A percentile compares a stretch with the other conserved stretches of the same genome.
These are phyloP conservation scores for Metaphire vulgaris DNA, from an alignment of 1,140 invertebrate species.

Conservation along the genomic window DNA sequence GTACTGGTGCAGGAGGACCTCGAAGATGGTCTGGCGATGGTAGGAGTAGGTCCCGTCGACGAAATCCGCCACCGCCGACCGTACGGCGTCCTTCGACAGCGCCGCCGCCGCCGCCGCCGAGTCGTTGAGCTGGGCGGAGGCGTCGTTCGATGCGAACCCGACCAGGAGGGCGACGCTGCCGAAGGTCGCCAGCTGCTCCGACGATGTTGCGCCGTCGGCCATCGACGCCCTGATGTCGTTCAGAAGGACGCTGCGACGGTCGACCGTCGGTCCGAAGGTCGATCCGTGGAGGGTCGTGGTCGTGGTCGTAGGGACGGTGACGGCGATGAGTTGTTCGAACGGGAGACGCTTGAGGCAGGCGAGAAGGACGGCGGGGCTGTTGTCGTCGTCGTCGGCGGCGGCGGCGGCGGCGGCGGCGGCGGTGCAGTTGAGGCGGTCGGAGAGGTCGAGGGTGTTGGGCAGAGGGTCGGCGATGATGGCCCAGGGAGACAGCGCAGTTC, in stretches of 20 bases:
- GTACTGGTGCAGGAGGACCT: conserved; percentile 94
- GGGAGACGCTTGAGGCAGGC: not conserved
- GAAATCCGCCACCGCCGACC: conserved; percentile 85
- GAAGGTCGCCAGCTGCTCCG: not conserved
- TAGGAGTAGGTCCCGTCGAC: conserved; percentile 76
- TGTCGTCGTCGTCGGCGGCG: not conserved
- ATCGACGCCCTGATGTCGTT: conserved; percentile 6
- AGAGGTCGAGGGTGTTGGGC: conserved; percentile 76
- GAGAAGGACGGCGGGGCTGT: not conserved
- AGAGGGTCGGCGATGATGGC: conserved; percentile 79
- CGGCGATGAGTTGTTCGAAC: not conserved
- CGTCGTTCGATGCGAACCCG: conserved; percentile 12
- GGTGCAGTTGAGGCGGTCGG: conserved; percentile 56
- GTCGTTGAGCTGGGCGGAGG: conserved; percentile 2
- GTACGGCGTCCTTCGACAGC: conserved; percentile 61
- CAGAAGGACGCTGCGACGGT: not conserved
- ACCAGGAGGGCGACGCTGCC: conserved; percentile 7
- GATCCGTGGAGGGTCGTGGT: too few species aligned
- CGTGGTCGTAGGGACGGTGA: not conserved
- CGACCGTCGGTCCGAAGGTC: not conserved
- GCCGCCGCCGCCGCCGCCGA: not conserved
- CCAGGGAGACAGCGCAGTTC: conserved; percentile 87
- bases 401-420: not conserved
- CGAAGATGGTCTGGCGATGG: conserved; percentile 92
- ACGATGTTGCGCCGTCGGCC: not conserved